Base-by-base conservation (phyloP, 2,888 invertebrate species). In the Balanococcus diminutus region DNA sequence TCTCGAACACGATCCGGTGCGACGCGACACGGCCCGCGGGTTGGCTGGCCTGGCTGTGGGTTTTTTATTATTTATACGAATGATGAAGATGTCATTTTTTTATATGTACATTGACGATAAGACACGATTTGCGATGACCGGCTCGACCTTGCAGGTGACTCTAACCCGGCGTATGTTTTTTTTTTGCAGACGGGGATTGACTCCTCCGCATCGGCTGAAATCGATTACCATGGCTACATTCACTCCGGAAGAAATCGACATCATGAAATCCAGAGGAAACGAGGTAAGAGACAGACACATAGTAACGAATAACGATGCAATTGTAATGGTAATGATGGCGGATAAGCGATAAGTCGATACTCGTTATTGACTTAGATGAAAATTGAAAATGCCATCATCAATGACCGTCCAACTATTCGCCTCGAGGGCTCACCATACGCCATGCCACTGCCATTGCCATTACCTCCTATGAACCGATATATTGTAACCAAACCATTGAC, bases 181-280 rank as follows among this genome's bases (percentile, higher is more conserved):
- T n/a, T 85, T 83, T 94, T 94, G 83, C 92, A 99, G 98, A 90
- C 95, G 98, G 89, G 99, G 99, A 86, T 92, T 99, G 88, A 98
- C 98, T 89, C 98, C 99, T 87, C 99, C 99, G 88, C 98, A 99
- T 91, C 93, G 99, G 88, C 98, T 99, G 87, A 99, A 99, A 91
- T 98, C 98, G 84, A 98, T 99, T 89, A 98, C 98, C 51, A 98
- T 99, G 98, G 97, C 98, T 87, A 97, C 96, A 88, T 99, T 98
- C 91, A 96, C 96, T 87, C 93, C 94, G 88, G 98, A 98, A 89
- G 99, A 99, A 91, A 94, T 99, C 89, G 97, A 98, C 89, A 94
- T 96, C 89, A 92, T 99, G 88, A 95, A 94, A 91, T 92, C 93
- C 88, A 94, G 95, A 90, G 98, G 99, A 88, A 99, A 99, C 91